Base-by-base conservation (phyloP, 2,797 vertebrate genomes). In the Enteromius argenteus region DNA sequence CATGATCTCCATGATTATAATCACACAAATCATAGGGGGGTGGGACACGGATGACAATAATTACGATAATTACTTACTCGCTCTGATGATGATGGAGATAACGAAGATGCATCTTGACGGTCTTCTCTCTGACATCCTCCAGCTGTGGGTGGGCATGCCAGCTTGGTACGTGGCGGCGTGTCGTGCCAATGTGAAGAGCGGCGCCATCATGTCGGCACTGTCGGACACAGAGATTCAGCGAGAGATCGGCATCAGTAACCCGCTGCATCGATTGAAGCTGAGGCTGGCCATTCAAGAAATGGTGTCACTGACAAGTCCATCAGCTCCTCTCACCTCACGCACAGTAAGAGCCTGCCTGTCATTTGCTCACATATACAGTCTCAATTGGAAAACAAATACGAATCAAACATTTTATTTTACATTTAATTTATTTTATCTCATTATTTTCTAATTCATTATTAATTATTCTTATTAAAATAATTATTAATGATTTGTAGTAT, bases 131-230 rank as follows among this genome's bases (percentile, higher is more conserved):
- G 67, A 44, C 32, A 11, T 66, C 87, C 84, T 84, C 56, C 94
- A 98, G 98, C 96, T 99, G 90, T 99, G 98, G 98, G 97, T 99
- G 90, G 98, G 98, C 42, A 99, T 99, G 97, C 97, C 98, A 0
- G 98, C 98, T 69, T 99, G 98, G 98, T 99, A 99, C 0, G 98
- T 99, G 87, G 98, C 97, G 0, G 98, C 98, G 5, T 99, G 98
- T 89, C 96, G 98, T 21, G 98, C 97, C 91, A 99, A 99, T 0
- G 97, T 99, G 93, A 99, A 99, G 94, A 98, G 97, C 0, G 97
- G 97, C 0, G 97, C 98, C 93, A 97, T 99, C 93, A 99, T 99
- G 98, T 99, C 98, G 0, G 97, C 97, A 3, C 92, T 99, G 92
- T 99, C 98, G 0, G 98, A 99, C 94, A 99, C 98, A 0, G 98